phyloP scores from a whole-genome alignment of 2,113 vertebrate genomes.

The Ctenomys sociabilis region DNA sequence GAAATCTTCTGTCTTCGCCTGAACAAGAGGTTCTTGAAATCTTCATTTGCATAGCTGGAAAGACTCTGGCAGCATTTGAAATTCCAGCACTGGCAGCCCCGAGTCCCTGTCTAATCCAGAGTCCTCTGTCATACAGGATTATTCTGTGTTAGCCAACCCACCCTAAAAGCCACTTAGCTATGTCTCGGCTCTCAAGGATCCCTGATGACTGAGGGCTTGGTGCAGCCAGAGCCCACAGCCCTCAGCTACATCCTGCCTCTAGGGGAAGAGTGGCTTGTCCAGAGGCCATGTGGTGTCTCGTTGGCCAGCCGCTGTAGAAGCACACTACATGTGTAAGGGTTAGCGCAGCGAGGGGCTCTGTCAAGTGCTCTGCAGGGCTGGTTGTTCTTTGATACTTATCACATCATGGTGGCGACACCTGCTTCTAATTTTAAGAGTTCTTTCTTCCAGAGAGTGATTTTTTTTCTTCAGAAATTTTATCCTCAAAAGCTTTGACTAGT shows the following conservation, averaged over 20 bases:
- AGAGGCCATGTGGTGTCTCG: conserved; percentile 21
- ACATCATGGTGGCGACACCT: conserved; percentile 59
- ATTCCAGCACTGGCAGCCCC: conserved; percentile 66
- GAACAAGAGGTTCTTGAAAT: background rate
- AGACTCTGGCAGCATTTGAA: background rate
- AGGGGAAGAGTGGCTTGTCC: background rate
- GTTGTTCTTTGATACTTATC: conserved; percentile 66
- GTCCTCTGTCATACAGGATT: conserved; percentile 55
- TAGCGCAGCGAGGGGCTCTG: conserved; percentile 10
- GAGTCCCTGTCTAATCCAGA: conserved; percentile 77
- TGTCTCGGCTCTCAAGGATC: background rate
- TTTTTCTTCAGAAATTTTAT: conserved; percentile 61
- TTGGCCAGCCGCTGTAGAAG: background rate
- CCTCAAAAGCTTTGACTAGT: conserved; percentile 67
- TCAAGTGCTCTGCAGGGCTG: conserved; percentile 34
- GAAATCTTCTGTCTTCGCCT: background rate
- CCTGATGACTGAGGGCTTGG: background rate
- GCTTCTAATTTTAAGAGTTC: conserved; percentile 61
- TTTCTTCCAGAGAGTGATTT: conserved; percentile 34
- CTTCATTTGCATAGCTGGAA: background rate
- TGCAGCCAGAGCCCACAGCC: background rate
- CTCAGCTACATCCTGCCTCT: conserved; percentile 58
- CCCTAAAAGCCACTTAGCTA: conserved; percentile 58
- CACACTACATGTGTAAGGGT: background rate
- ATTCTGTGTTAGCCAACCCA: background rate